Base-by-base conservation (phyloP, 2,113 vertebrate species). In the Cynocephalus volans region DNA sequence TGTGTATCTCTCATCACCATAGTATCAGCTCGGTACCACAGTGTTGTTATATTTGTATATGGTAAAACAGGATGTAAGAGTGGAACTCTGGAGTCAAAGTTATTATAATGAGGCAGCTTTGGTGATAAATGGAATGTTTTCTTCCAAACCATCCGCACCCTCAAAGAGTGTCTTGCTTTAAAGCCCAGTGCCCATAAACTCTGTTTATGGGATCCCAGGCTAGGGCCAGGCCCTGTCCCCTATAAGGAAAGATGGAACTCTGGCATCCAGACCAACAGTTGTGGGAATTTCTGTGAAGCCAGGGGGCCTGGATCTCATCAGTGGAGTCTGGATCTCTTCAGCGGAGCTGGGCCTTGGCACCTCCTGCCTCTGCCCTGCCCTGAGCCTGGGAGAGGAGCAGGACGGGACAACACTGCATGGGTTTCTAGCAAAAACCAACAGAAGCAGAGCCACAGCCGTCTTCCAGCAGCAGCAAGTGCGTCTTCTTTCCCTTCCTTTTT, bases 11-110 rank as follows among this genome's bases (percentile, higher is more conserved):
- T 11, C 24, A 0, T 2, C 60, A 26, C 24, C 15, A 1, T 3
- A 2, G 0, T 2, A 4, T 15, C 4, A 1, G 10, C 33, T 50
- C 41, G 1, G 5, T 5, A 0, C 9, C 60, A 6, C 8, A 19
- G 26, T 1, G 26, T 73, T 15, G 13, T 33, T 23, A 19, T 56
- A 2, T 23, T 31, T n/a, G 15, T 33, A 4, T 0, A 0, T 4
- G 19, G 41, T 17, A n/a, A n/a, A 8, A 17, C 26, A 19, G 23
- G 24, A 9, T 1, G 4, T n/a, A 1, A 12, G 5, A 13, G n/a
- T 24, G 18, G 21, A 6, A 6, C 31, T 36, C 52, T 8, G 77
- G 58, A 56, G 67, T 6, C 4, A 6, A 2, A 28, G 64, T 69
- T 72, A 18, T 33, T 56, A 2, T 3, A 11, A 18, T 8, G n/a